Conservation (phyloP, 23 tunicate species). For the Ascidia mentula region DNA sequence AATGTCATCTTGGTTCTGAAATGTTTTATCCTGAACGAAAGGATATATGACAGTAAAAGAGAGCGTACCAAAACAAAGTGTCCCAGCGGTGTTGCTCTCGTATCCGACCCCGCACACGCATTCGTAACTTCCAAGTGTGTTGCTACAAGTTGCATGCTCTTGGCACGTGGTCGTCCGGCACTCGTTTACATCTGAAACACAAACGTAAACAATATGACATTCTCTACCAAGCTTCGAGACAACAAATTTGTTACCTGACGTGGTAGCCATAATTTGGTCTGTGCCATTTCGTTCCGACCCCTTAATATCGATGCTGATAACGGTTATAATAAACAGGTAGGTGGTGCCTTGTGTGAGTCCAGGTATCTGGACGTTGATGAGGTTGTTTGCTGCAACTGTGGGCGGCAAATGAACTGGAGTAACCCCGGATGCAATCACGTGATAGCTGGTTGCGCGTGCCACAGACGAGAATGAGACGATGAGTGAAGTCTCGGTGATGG, state of each 20-base stretch:
- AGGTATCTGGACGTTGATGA: not conserved
- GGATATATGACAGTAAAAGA: not conserved
- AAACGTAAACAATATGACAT: not conserved
- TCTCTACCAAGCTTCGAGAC: too few relatives aligned
- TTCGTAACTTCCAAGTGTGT: not conserved
- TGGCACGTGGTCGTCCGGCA: not conserved
- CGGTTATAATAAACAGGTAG: not conserved
- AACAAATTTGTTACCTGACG: not conserved
- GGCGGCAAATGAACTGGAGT: not conserved
- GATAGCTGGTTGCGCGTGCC: not conserved
- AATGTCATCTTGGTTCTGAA: not conserved
- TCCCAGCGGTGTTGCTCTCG: not conserved
- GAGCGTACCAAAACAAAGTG: not conserved
- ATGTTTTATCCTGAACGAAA: not conserved
- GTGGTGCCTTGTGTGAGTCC: not conserved
- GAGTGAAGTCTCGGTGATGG: not conserved
- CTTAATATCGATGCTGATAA: not conserved
- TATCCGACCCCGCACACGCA: not conserved
- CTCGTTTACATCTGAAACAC: not conserved
- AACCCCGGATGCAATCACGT: not conserved
- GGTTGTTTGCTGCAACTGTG: not conserved
- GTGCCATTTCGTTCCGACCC: not conserved
- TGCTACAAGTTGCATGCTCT: not conserved
- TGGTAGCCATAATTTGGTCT: not conserved
- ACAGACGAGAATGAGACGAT: not conserved